Conservation (phyloP, 1,140 invertebrate species). For the Callitettix versicolor region DNA sequence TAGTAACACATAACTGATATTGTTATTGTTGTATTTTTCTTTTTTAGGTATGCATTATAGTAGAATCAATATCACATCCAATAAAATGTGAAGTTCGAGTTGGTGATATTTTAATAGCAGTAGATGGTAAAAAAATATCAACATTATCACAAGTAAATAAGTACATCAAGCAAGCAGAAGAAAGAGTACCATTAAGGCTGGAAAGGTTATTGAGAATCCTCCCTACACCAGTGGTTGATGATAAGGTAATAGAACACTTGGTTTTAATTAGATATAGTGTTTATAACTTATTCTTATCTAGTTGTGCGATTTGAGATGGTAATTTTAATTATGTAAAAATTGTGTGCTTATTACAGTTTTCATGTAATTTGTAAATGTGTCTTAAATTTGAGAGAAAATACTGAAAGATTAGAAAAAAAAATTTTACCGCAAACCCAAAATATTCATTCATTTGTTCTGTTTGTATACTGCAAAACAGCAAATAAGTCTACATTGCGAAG, state of each 20-base stretch:
- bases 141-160: conserved; percentile 63
- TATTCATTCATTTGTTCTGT: too few relatives aligned
- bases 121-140: conserved; percentile 66
- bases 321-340: neutral
- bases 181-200: conserved; percentile 44
- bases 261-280: too few relatives aligned
- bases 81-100: conserved; percentile 47
- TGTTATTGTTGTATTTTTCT: too few relatives aligned
- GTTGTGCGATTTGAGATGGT: neutral
- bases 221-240: conserved; percentile 11
- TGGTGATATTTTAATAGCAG: conserved; percentile 65
- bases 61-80: conserved; percentile 64
- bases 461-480: too few relatives aligned
- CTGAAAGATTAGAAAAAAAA: too few relatives aligned
- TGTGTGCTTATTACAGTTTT: too few relatives aligned
- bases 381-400: too few relatives aligned
- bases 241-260: conserved; percentile 9
- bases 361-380: too few relatives aligned
- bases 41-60: conserved; percentile 43
- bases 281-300: too few relatives aligned
- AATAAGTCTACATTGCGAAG: too few relatives aligned
- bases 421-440: too few relatives aligned
- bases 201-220: conserved; percentile 37
- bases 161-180: conserved; percentile 42
- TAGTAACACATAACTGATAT: too few relatives aligned